Evolutionary conservation across 2,797 vertebrate genomes (phyloP), one percentile per base, ranked within the genome.

Genomic region (Hydrocynus forskahlii): DNA sequence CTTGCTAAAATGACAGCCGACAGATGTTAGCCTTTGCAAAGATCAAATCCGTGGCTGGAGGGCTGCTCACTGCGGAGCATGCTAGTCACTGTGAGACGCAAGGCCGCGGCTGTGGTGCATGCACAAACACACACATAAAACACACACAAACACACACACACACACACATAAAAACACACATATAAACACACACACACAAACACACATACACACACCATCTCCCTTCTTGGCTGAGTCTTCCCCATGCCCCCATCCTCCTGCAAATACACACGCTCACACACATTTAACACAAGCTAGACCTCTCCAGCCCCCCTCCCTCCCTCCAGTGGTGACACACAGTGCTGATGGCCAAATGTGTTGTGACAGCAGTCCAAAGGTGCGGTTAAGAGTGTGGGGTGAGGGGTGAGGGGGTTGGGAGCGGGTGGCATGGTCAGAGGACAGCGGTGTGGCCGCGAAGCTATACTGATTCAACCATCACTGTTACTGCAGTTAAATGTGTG

Each of bases 11-110:
- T 97, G 98, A 97, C 98, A 98, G 96, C 93, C 95, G 97, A 97
- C 97, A 99, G 97, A 99, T 99, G 97, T 97, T 98, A 98, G 97
- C 97, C 96, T 98, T 98, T 98, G 95, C 96, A 97, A 97, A 97
- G 96, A 98, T 98, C 97, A 98, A 96, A 97, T 96, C 96, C 92
- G 91, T 95, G 94, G 96, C 96, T 97, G 92, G 93, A 92, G 96
- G 97, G 96, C 94, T 93, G 92, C 94, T 97, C 95, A 94, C 92
- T 90, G 91, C 89, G 90, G 91, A 95, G 88, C 89, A 48, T 88
- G 89, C 89, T 86, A 86, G 88, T 90, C 92, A 93, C 82, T 81
- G 93, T 91, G 89, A 90, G 81, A 89, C 83, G 79, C 21, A 57
- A 87, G 87, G 91, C 91, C 92, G 85, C 89, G 88, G 89, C 90